A percentile compares a stretch with the other conserved stretches of the same genome.
Evolutionary conservation across 2,113 vertebrate species (phyloP).

Genomic region (Colinus virginianus): DNA sequence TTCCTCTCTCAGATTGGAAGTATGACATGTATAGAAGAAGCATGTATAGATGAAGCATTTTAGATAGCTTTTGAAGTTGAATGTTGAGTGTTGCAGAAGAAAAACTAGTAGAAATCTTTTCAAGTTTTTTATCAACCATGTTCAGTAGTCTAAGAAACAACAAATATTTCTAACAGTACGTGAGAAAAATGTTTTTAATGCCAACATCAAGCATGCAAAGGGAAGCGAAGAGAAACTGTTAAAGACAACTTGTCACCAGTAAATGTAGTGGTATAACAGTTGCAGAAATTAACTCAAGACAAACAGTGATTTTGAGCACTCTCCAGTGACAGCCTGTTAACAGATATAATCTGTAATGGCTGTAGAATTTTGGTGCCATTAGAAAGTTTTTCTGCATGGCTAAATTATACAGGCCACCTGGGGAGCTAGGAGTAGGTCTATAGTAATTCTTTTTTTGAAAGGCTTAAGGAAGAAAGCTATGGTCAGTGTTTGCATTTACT

Average conservation of each 20-base stretch:
- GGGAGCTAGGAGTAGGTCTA: not conserved
- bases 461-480: not conserved
- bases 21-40: too few species aligned
- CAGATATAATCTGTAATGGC: conserved; percentile 37
- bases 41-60: not conserved
- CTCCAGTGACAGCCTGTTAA: conserved; percentile 42
- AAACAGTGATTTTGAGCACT: conserved; percentile 43
- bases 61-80: not conserved
- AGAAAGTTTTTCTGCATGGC: not conserved
- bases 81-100: not conserved
- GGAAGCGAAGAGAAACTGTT: conserved; percentile 23
- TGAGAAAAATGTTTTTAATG: not conserved
- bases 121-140: not conserved
- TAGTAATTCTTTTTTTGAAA: not conserved
- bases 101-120: not conserved
- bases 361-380: conserved; percentile 10
- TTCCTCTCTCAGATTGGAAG: not conserved
- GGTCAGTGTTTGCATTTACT: not conserved
- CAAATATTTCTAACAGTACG: not conserved
- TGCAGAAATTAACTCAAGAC: conserved; percentile 48
- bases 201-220: not conserved
- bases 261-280: not conserved
- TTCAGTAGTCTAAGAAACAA: not conserved
- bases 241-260: conserved; percentile 30
- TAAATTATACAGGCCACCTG: not conserved